Evolutionary conservation across 2,113 vertebrate genomes (phyloP).

Genomic region (Prionailurus bengalensis): DNA sequence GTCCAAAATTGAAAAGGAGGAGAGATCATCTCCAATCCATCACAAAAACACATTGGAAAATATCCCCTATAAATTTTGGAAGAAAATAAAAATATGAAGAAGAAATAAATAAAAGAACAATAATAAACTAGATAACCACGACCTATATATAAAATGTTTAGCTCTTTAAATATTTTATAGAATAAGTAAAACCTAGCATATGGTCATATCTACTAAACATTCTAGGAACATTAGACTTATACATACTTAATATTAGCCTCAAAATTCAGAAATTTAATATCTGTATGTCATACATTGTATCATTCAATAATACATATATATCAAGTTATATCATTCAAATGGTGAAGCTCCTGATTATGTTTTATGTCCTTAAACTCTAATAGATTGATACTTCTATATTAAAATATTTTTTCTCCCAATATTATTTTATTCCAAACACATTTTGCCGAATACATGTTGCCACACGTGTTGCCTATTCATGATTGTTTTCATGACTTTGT

Average conservation of each 20-base stretch:
- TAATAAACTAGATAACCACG: not conserved
- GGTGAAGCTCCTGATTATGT: not conserved
- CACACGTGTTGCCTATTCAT: not conserved
- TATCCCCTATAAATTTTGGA: not conserved
- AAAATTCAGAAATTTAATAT: not conserved
- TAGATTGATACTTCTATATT: not conserved
- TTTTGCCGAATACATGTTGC: not conserved
- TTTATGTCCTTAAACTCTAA: not conserved
- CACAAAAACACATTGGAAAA: not conserved
- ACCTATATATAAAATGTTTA: not conserved
- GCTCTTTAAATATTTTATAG: not conserved
- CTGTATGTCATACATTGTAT: not conserved
- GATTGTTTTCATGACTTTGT: not conserved
- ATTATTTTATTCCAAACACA: not conserved
- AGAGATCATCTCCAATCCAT: not conserved
- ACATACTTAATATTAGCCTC: not conserved
- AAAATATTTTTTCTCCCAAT: conserved; percentile 12
- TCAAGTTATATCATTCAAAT: not conserved
- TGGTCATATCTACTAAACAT: not conserved
- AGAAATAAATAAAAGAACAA: conserved; percentile 11
- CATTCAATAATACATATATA: not conserved
- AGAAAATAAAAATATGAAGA: not conserved
- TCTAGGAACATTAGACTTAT: not conserved
- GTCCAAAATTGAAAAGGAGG: not conserved
- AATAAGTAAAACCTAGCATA: not conserved